A percentile compares a stretch with the other conserved stretches of the same genome.
Conservation (phyloP, 2,888 invertebrate genomes). For the Drepana falcataria region DNA sequence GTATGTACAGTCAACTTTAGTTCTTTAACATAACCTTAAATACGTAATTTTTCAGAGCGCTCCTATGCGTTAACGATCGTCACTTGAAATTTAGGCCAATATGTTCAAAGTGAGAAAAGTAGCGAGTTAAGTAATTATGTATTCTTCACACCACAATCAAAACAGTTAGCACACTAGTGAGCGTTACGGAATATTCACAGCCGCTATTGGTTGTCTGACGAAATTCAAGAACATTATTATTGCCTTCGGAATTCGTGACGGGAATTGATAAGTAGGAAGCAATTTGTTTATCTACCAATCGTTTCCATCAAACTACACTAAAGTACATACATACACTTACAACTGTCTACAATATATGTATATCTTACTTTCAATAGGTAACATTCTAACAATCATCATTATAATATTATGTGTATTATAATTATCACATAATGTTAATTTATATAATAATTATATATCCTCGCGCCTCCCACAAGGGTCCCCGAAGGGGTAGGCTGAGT, state of each 20-base stretch:
- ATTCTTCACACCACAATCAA: slow-evolving; percentile 52
- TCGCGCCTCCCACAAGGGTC: too few species aligned
- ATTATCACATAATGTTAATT: too few species aligned
- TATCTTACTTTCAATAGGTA: background rate
- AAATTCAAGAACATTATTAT: slow-evolving; percentile 14
- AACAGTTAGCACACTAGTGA: slow-evolving; percentile 40
- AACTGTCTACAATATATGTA: background rate
- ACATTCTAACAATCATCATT: too few species aligned
- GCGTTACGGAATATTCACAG: slow-evolving; percentile 23
- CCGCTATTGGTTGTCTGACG: slow-evolving; percentile 12
- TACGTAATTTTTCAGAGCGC: slow-evolving; percentile 1
- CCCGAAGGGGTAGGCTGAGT: too few species aligned
- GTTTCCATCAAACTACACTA: background rate
- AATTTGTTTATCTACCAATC: background rate
- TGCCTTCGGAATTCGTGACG: slow-evolving; percentile 1
- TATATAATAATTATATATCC: too few species aligned
- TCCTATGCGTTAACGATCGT: slow-evolving; percentile 13
- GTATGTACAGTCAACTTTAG: too few species aligned
- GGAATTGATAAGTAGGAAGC: slow-evolving; percentile 1
- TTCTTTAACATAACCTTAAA: too few species aligned
- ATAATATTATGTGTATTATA: too few species aligned
- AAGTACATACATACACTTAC: background rate
- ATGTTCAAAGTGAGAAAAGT: slow-evolving; percentile 42
- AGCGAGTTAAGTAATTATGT: slow-evolving; percentile 48
- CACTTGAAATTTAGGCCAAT: slow-evolving; percentile 32